Percentiles rank a stretch among this genome's conserved stretches.
phyloP scores from a whole-genome alignment of 2,797 vertebrate species.

The Semotilus atromaculatus region DNA sequence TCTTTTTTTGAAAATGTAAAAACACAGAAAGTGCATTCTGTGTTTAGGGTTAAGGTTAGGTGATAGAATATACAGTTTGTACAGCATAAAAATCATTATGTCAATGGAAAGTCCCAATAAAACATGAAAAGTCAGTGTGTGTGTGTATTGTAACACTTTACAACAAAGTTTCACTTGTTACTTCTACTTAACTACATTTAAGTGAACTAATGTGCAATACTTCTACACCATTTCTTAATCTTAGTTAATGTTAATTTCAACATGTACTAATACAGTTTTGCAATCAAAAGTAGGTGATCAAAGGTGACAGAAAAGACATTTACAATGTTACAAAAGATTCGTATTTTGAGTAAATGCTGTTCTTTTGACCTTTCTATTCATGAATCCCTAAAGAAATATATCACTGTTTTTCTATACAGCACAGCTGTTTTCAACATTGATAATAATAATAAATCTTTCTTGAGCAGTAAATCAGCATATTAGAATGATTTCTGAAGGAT shows the following conservation, averaged over 20 bases:
- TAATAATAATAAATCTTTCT: neutral
- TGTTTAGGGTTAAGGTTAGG: neutral
- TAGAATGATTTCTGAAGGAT: neutral
- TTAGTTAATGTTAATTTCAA: neutral
- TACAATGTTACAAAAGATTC: neutral
- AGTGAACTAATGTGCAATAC: neutral
- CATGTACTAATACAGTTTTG: neutral
- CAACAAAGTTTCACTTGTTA: neutral
- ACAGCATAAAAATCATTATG: neutral
- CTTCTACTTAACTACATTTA: neutral
- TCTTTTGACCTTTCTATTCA: neutral
- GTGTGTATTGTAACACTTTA: conserved; percentile 1
- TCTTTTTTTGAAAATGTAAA: neutral
- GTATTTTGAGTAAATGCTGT: neutral
- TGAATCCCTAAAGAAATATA: neutral
- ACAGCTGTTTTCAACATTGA: neutral
- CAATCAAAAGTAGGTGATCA: neutral
- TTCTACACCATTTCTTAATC: neutral
- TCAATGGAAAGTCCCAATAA: neutral
- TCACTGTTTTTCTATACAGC: neutral
- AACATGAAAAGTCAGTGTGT: neutral
- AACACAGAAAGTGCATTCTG: neutral
- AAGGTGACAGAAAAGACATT: neutral
- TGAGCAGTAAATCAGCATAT: neutral
- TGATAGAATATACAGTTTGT: neutral